Evolutionary conservation across 2,113 vertebrate genomes (phyloP).

Genomic region (Poeciliopsis turrubarensis): DNA sequence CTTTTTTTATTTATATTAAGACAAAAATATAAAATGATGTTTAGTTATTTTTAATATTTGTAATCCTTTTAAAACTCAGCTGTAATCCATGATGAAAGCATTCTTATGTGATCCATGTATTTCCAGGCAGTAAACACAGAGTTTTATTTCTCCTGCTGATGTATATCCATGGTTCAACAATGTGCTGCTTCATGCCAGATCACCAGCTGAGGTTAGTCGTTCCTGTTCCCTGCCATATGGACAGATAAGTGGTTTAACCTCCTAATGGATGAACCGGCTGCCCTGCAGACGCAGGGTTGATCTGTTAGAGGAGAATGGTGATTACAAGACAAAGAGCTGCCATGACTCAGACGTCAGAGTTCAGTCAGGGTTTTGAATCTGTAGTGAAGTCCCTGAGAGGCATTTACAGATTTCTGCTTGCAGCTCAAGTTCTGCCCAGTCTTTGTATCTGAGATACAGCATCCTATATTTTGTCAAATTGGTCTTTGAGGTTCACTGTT

Average conservation of each 20-base stretch:
- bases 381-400: neutral
- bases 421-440: neutral
- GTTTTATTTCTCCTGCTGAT: constrained; percentile 42
- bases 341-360: constrained; percentile 20
- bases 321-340: constrained; percentile 35
- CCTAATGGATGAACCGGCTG: constrained; percentile 38
- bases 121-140: constrained; percentile 25
- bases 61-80: neutral
- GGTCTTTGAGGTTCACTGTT: neutral
- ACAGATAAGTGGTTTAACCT: constrained; percentile 74
- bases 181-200: constrained; percentile 35
- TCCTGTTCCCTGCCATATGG: constrained; percentile 55
- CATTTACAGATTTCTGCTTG: neutral
- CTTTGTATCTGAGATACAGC: no score
- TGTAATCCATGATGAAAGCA: neutral
- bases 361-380: neutral
- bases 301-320: constrained; percentile 40
- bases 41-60: neutral
- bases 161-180: neutral
- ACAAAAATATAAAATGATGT: neutral
- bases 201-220: constrained; percentile 39
- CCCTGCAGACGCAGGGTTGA: constrained; percentile 13
- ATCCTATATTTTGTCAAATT: neutral
- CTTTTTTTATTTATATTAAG: neutral
- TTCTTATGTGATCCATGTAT: constrained; percentile 4